These are phyloP conservation scores for Homalodisca vitripennis DNA, from an alignment of 1,140 invertebrate genomes.

Conservation along the genomic window DNA sequence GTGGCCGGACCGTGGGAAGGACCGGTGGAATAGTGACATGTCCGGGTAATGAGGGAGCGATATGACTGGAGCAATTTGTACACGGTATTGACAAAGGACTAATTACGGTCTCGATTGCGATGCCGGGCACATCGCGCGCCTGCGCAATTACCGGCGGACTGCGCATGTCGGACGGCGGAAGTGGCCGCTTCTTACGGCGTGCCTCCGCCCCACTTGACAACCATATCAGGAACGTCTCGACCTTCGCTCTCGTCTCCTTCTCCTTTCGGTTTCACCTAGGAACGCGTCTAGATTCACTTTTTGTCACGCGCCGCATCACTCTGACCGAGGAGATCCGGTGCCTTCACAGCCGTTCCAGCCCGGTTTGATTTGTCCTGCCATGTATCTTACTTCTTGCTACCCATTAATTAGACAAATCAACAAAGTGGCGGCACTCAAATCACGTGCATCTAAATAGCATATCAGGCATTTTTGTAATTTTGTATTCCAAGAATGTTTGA, in stretches of 20 bases:
- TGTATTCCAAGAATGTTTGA: too few relatives aligned
- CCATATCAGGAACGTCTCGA: background rate
- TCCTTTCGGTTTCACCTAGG: constrained; percentile 10
- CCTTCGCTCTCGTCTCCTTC: constrained; percentile 10
- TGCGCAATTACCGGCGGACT: background rate
- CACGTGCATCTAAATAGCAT: too few relatives aligned
- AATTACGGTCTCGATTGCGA: constrained; percentile 9
- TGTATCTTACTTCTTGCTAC: too few relatives aligned
- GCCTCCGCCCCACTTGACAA: background rate
- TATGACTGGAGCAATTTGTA: constrained; percentile 8
- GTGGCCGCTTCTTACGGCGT: constrained; percentile 16
- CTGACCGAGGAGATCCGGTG: too few relatives aligned
- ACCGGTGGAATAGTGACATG: constrained; percentile 1
- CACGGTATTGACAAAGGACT: constrained; percentile 10
- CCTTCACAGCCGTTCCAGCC: too few relatives aligned
- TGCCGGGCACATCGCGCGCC: background rate
- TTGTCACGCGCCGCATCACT: background rate
- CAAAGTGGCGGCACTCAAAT: too few relatives aligned
- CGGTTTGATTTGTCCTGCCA: too few relatives aligned
- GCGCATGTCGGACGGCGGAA: background rate
- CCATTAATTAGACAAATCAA: too few relatives aligned
- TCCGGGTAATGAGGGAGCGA: constrained; percentile 9
- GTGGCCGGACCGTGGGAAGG: constrained; percentile 2
- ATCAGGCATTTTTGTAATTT: too few relatives aligned
- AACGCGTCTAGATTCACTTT: background rate